A percentile compares a stretch with the other conserved stretches of the same genome.
Conservation (phyloP, 2,113 vertebrate genomes). For the Aramus guarauna region DNA sequence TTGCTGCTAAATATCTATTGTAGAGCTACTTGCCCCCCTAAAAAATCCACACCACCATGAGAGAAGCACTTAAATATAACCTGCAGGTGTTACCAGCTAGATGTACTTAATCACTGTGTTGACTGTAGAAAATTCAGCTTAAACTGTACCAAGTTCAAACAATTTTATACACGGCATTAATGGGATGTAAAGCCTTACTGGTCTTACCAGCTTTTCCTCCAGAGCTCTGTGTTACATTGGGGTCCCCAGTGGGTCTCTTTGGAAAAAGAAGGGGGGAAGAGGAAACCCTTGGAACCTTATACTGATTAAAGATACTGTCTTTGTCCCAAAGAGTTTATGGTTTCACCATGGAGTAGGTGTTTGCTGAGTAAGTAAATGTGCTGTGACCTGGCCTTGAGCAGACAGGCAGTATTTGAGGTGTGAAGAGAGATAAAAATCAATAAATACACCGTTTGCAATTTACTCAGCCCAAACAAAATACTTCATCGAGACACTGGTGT, state of each 20-base stretch:
- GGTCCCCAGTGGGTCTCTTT: not conserved
- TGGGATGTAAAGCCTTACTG: not conserved
- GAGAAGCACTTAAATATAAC: not conserved
- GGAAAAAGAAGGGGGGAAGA: not conserved
- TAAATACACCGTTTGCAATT: constrained; percentile 21
- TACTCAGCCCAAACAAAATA: constrained; percentile 34
- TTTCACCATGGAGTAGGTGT: not conserved
- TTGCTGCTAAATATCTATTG: not conserved
- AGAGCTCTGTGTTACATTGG: not conserved
- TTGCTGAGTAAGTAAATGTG: not conserved
- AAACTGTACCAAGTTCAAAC: not conserved
- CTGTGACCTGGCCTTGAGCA: constrained; percentile 1
- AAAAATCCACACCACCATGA: not conserved
- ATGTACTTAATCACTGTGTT: not conserved
- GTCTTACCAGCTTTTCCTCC: not conserved
- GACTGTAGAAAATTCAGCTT: not conserved
- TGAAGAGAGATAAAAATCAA: constrained; percentile 35
- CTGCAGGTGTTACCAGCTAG: not conserved
- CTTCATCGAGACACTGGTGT: not conserved
- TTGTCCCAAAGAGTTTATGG: not conserved
- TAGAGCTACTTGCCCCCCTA: not conserved
- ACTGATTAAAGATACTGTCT: not conserved
- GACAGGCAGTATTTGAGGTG: not conserved
- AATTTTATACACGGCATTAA: not conserved
- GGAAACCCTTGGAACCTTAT: not conserved